Percentiles rank a stretch among this genome's conserved stretches.
Evolutionary conservation across 2,888 invertebrate genomes (phyloP).

Genomic region (Drosophila formosana): DNA sequence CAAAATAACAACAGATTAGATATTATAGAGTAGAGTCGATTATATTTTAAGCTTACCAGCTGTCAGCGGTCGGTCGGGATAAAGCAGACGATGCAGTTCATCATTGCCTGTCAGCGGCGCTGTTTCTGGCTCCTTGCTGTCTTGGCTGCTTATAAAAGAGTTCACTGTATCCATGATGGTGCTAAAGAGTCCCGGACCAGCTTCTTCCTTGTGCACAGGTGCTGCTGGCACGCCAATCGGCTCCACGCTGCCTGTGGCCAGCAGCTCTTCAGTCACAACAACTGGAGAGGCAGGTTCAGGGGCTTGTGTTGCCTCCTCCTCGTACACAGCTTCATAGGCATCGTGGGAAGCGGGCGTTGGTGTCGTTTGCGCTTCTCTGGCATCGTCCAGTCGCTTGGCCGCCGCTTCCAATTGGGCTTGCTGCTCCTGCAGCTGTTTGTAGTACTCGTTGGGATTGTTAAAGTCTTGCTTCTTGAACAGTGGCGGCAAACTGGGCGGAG

Average conservation of each 20-base stretch:
- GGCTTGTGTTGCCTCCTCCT: constrained; percentile 23
- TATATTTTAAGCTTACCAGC: constrained; percentile 25
- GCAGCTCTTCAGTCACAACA: constrained; percentile 2
- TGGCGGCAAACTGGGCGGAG: constrained; percentile 48
- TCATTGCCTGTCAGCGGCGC: constrained; percentile 32
- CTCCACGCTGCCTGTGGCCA: constrained; percentile 50
- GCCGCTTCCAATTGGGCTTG: background rate
- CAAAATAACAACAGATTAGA: background rate
- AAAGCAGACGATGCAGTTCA: constrained; percentile 78
- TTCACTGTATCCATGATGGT: constrained; percentile 83
- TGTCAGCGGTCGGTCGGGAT: constrained; percentile 41
- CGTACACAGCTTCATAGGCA: background rate
- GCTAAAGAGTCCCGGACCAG: constrained; percentile 78
- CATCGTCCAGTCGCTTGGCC: background rate
- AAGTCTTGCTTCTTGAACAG: constrained; percentile 56
- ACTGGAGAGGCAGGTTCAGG: constrained; percentile 9
- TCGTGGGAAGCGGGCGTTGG: background rate
- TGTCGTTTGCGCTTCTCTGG: background rate
- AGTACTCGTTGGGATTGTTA: constrained; percentile 59
- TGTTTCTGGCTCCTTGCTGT: constrained; percentile 33
- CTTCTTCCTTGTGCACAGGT: constrained; percentile 43
- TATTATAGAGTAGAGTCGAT: background rate
- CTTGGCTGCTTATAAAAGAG: constrained; percentile 66
- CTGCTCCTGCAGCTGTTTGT: constrained; percentile 51
- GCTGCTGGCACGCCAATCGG: constrained; percentile 38